These are phyloP conservation scores for Boulengeromyrus knoepffleri DNA, from an alignment of 2,113 vertebrate genomes.

Conservation along the genomic window DNA sequence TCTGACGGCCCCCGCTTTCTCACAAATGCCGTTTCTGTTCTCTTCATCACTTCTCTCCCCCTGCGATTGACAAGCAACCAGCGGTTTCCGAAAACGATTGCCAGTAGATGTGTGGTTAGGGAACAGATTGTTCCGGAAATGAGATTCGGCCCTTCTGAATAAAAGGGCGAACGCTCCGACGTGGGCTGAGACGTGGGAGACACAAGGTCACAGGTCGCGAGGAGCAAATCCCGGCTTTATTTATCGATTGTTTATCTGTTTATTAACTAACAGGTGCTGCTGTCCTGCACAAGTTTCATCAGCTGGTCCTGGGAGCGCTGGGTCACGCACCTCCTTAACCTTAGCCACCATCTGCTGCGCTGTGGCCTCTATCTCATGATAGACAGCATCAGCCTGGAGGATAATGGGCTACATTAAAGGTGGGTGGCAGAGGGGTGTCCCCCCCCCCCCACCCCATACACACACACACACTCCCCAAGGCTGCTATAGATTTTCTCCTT, in stretches of 20 bases:
- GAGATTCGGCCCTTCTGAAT: slow-evolving; percentile 39
- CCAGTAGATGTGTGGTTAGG: slow-evolving; percentile 46
- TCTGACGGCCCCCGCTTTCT: slow-evolving; percentile 13
- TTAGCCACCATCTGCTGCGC: background rate
- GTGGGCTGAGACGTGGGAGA: slow-evolving; percentile 24
- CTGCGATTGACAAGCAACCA: slow-evolving; percentile 50
- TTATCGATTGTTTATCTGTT: background rate
- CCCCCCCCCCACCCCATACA: background rate
- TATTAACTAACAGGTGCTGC: background rate
- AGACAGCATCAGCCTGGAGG: background rate
- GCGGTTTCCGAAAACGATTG: slow-evolving; percentile 44
- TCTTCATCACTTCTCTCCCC: slow-evolving; percentile 44
- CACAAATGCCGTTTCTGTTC: slow-evolving; percentile 27
- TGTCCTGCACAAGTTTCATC: background rate
- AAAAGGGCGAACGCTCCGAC: slow-evolving; percentile 14
- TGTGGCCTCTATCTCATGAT: background rate
- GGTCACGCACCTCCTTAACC: background rate
- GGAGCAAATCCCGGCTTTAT: background rate
- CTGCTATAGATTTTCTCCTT: slow-evolving; percentile 52
- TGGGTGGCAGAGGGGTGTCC: background rate
- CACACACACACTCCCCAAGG: slow-evolving; percentile 40
- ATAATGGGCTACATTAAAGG: background rate
- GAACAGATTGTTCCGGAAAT: slow-evolving; percentile 49
- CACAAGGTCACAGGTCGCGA: background rate
- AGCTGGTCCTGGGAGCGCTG: background rate